Conservation (phyloP, 2,797 vertebrate genomes). For the Uromys caudimaculatus region DNA sequence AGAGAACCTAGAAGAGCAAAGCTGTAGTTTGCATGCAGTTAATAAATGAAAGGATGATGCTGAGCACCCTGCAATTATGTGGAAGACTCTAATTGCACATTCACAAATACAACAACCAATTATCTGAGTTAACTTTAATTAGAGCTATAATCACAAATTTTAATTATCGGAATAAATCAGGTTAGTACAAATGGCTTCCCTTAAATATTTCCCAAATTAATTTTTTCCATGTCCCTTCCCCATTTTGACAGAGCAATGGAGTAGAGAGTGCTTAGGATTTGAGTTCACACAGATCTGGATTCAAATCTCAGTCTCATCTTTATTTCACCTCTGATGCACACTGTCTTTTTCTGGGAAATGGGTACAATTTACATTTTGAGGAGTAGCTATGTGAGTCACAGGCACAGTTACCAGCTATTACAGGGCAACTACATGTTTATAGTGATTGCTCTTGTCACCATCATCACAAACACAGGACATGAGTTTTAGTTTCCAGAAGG, state of each 20-base stretch:
- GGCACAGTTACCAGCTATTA: not conserved
- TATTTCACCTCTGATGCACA: not conserved
- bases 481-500: slow-evolving; percentile 67
- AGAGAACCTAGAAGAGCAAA: slow-evolving; percentile 61
- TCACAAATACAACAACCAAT: slow-evolving; percentile 89
- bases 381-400: slow-evolving; percentile 35
- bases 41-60: slow-evolving; percentile 69
- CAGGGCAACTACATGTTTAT: not conserved
- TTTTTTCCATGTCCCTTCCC: slow-evolving; percentile 73
- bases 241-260: slow-evolving; percentile 87
- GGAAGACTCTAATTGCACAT: slow-evolving; percentile 92
- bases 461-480: not conserved
- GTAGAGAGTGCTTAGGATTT: slow-evolving; percentile 38
- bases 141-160: slow-evolving; percentile 93
- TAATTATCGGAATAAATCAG: slow-evolving; percentile 95
- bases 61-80: slow-evolving; percentile 88
- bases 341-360: slow-evolving; percentile 57
- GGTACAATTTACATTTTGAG: slow-evolving; percentile 13
- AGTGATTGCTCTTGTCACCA: slow-evolving; percentile 14
- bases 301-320: slow-evolving; percentile 20
- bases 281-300: slow-evolving; percentile 9
- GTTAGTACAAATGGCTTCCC: slow-evolving; percentile 91
- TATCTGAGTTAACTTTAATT: slow-evolving; percentile 94
- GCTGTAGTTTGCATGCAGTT: slow-evolving; percentile 66
- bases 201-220: slow-evolving; percentile 89